Evolutionary conservation across 2,888 invertebrate genomes (phyloP), one percentile per base, ranked within the genome.

Genomic region (Yponomeuta evonymella): DNA sequence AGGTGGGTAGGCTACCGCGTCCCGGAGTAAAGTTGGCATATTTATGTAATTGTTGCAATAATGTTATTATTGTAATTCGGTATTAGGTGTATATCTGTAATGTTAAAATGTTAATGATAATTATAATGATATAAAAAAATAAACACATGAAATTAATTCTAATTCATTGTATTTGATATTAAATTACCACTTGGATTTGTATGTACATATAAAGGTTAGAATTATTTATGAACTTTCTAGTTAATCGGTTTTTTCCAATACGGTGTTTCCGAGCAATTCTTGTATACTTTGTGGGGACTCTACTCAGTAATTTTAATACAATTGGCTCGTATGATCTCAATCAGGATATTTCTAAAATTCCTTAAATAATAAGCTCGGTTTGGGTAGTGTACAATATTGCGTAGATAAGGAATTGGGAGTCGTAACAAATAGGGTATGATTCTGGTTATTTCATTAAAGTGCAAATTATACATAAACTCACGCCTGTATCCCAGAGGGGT

Each of bases 191-290:
- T 80, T 84, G 76, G 78, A 83, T 81, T 88, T 70, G 70, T 51
- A 23, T 23, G 23, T 23, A 23, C 23, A 23, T 23, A 87, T 88
- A 88, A 84, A 87, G 43, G 5, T 84, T 82, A 82, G 76, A 82
- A 80, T 81, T 87, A 88, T 87, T 86, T 88, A 86, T 87, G 79
- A 84, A 85, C 82, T 83, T 83, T 76, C 8, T 84, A 85, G 80
- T 77, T 83, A 81, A 79, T 79, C 76, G 33, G 78, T 82, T 86
- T 86, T 87, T 43, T 5, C 43, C 6, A 43, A 43, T 5, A 43
- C 6, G 43, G 43, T 43, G 9, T 43, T 43, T 8, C 9, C 2
- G 43, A 43, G 43, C 2, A 43, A 43, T 43, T 43, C 9, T 43
- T 8, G 6, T 43, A 43, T 8, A 43, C 8, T 43, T 36, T 36